Evolutionary conservation across 2,888 invertebrate genomes (phyloP).

Genomic region (Xestoiulus laeticollis): DNA sequence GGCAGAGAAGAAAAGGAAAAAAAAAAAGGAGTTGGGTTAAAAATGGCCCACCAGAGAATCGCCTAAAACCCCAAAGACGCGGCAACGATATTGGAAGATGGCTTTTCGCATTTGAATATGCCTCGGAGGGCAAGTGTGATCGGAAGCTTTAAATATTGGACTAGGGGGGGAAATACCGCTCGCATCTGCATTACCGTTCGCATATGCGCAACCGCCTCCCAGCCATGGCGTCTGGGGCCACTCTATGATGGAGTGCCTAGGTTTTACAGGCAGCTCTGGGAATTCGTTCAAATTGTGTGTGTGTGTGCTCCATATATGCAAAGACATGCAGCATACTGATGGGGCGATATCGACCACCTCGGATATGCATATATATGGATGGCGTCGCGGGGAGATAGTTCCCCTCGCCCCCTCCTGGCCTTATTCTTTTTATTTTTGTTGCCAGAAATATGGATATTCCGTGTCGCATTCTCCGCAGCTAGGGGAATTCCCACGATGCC

Average conservation of each 20-base stretch:
- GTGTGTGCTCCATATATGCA: conserved; percentile 45
- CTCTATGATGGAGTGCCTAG: conserved; percentile 51
- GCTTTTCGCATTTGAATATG: conserved; percentile 53
- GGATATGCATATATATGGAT: conserved; percentile 39
- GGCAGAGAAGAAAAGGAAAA: background rate
- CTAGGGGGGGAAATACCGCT: conserved; percentile 19
- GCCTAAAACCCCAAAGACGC: conserved; percentile 49
- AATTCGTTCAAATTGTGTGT: conserved; percentile 40
- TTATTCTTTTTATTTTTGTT: conserved; percentile 23
- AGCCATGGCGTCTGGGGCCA: conserved; percentile 38
- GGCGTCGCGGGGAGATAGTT: background rate
- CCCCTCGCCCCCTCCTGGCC: background rate
- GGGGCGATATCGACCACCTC: conserved; percentile 20
- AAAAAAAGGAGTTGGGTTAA: background rate
- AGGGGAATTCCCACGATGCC: conserved; percentile 6
- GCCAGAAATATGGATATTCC: conserved; percentile 33
- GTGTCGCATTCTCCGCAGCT: background rate
- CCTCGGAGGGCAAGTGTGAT: conserved; percentile 54
- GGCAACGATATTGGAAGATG: conserved; percentile 50
- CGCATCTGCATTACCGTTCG: conserved; percentile 39
- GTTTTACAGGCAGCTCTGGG: conserved; percentile 44
- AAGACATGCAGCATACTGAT: conserved; percentile 51
- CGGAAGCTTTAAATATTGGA: conserved; percentile 54
- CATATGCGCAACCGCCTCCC: conserved; percentile 44
- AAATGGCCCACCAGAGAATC: conserved; percentile 53